Conservation (phyloP, 2,113 vertebrate genomes). For the Sterrhoptilus dennistouni region DNA sequence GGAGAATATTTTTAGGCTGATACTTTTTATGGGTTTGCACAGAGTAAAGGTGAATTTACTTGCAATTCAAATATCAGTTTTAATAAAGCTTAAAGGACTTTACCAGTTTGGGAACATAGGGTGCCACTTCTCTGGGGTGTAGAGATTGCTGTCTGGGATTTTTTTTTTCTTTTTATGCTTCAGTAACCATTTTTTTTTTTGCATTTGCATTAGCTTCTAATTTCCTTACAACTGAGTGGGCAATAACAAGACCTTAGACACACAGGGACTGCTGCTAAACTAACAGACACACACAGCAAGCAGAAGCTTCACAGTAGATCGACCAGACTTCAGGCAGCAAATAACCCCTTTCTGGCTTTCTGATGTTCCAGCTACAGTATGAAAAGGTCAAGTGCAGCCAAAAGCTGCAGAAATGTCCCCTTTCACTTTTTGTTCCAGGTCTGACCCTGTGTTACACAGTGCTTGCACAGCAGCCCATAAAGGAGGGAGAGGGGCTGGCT, state of each 20-base stretch:
- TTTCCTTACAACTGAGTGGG: conserved; percentile 15
- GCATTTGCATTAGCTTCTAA: background rate
- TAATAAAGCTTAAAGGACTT: background rate
- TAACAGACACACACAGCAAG: background rate
- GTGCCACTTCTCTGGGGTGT: background rate
- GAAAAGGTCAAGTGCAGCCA: background rate
- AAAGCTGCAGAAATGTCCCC: background rate
- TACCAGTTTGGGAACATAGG: background rate
- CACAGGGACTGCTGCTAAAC: background rate
- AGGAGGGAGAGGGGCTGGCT: background rate
- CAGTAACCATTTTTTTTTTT: background rate
- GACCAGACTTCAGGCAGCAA: background rate
- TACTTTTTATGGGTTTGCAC: background rate
- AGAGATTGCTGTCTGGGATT: background rate
- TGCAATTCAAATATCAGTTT: background rate
- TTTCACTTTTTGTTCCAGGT: background rate
- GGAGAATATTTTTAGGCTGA: background rate
- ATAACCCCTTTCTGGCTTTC: background rate
- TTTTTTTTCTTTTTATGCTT: conserved; percentile 2
- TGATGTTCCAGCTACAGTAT: background rate
- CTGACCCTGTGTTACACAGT: accelerated
- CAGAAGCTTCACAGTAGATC: background rate
- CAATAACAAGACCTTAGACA: conserved; percentile 25
- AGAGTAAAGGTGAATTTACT: background rate
- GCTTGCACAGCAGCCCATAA: background rate